These are phyloP conservation scores for Drosophila monieri DNA, from an alignment of 2,888 invertebrate species.

Conservation along the genomic window DNA sequence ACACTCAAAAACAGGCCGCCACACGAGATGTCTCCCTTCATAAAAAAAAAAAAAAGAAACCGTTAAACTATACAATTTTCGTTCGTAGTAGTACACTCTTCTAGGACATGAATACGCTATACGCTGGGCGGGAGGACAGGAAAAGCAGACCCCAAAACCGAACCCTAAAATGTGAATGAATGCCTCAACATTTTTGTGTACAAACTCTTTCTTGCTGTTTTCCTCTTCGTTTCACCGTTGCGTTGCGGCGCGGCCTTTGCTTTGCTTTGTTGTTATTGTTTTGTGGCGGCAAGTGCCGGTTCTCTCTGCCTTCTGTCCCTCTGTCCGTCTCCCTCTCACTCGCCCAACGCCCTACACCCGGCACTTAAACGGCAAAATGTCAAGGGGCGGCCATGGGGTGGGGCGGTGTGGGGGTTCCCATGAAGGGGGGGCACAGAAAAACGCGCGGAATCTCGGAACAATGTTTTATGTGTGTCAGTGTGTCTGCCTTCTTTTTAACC, in stretches of 20 bases:
- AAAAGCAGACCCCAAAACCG: constrained; percentile 3
- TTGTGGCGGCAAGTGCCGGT: constrained; percentile 64
- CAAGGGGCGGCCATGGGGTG: constrained; percentile 10
- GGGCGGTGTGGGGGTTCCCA: not conserved
- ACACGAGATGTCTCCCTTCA: too few species aligned
- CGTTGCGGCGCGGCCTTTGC: constrained; percentile 31
- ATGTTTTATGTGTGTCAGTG: constrained; percentile 67
- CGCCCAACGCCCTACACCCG: constrained; percentile 22
- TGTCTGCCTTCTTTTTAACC: constrained; percentile 47
- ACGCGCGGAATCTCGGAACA: constrained; percentile 44
- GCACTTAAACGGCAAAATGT: constrained; percentile 42
- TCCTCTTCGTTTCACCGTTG: constrained; percentile 46
- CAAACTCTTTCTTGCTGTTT: constrained; percentile 42
- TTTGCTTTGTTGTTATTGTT: constrained; percentile 77
- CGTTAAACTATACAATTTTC: too few species aligned
- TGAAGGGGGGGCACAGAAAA: constrained; percentile 23
- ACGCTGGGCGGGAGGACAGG: not conserved
- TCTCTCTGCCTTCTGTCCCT: constrained; percentile 28
- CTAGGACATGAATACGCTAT: too few species aligned
- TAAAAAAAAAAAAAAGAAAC: too few species aligned
- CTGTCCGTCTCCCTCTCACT: constrained; percentile 34
- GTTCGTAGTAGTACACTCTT: too few species aligned
- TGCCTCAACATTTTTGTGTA: constrained; percentile 48
- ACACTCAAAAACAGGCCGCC: too few species aligned
- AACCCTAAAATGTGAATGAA: constrained; percentile 38